These are phyloP conservation scores for Bambusicola thoracicus DNA, from an alignment of 2,113 vertebrate species.

Conservation along the genomic window DNA sequence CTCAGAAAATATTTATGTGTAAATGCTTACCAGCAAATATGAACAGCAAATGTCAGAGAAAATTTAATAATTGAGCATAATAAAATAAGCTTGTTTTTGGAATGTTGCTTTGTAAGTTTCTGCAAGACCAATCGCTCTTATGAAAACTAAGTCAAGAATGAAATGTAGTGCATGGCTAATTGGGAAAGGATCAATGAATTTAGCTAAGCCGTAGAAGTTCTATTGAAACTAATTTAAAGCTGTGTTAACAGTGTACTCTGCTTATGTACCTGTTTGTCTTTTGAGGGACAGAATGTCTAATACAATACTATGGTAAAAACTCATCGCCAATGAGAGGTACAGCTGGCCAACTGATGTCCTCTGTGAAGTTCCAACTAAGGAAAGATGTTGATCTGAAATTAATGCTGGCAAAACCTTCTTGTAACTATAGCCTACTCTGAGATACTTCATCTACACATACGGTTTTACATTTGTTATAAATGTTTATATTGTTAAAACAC, in stretches of 20 bases:
- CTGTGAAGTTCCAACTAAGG: accelerated
- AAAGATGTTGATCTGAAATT: neutral
- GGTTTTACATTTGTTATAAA: neutral
- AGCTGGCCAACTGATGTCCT: accelerated
- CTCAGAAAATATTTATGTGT: conserved; percentile 75
- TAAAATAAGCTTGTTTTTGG: conserved; percentile 79
- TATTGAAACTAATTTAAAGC: conserved; percentile 11
- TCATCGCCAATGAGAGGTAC: neutral
- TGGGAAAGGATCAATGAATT: conserved; percentile 69
- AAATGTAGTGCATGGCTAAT: conserved; percentile 71
- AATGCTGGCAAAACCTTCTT: neutral
- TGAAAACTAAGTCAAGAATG: conserved; percentile 73
- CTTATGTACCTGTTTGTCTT: neutral
- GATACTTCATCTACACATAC: neutral
- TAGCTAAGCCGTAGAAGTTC: conserved; percentile 49
- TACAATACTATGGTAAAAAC: neutral
- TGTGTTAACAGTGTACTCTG: neutral
- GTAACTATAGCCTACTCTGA: no score
- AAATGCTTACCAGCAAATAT: conserved; percentile 77
- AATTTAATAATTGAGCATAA: conserved; percentile 81
- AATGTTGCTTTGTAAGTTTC: conserved; percentile 71
- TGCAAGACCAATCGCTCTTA: conserved; percentile 72
- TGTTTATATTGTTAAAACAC: neutral
- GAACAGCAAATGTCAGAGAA: conserved; percentile 78
- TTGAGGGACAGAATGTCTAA: neutral